Evolutionary conservation across 2,888 invertebrate species (phyloP).

Genomic region (Steinernema scapterisci): DNA sequence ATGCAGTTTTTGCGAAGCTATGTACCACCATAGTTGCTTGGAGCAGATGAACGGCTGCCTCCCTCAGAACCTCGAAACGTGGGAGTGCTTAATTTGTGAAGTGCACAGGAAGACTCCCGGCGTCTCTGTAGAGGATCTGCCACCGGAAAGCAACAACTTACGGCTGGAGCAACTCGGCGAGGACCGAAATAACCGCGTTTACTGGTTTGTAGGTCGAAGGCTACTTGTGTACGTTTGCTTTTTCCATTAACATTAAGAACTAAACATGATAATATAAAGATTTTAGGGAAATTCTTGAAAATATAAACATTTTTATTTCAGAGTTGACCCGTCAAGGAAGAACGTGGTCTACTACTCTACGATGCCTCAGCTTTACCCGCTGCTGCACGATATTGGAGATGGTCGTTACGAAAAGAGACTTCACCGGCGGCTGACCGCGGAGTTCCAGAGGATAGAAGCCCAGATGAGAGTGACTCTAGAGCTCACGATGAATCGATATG

Average conservation of each 20-base stretch:
- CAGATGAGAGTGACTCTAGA: constrained; percentile 57
- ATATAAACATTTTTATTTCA: constrained; percentile 67
- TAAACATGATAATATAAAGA: no score
- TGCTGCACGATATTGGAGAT: constrained; percentile 69
- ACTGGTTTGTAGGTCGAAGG: constrained; percentile 91
- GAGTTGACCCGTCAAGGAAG: constrained; percentile 76
- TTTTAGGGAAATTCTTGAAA: neutral
- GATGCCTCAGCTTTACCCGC: constrained; percentile 77
- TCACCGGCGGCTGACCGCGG: constrained; percentile 43
- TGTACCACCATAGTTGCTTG: neutral
- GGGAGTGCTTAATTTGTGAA: constrained; percentile 81
- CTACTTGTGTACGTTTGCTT: constrained; percentile 82
- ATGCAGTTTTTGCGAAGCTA: constrained; percentile 12
- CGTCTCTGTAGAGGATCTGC: neutral
- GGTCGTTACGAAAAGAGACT: constrained; percentile 49
- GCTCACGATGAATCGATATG: constrained; percentile 42
- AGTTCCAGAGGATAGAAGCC: constrained; percentile 49
- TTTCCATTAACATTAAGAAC: neutral
- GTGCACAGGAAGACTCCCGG: neutral
- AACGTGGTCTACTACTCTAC: constrained; percentile 87
- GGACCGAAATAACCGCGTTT: constrained; percentile 93
- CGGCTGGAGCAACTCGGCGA: constrained; percentile 91
- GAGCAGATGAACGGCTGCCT: neutral
- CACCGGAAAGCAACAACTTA: constrained; percentile 69
- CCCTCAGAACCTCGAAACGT: constrained; percentile 61